Percentiles rank a stretch among this genome's conserved stretches.
These are phyloP conservation scores for Amiota minor DNA, from an alignment of 2,888 invertebrate genomes.

Conservation along the genomic window DNA sequence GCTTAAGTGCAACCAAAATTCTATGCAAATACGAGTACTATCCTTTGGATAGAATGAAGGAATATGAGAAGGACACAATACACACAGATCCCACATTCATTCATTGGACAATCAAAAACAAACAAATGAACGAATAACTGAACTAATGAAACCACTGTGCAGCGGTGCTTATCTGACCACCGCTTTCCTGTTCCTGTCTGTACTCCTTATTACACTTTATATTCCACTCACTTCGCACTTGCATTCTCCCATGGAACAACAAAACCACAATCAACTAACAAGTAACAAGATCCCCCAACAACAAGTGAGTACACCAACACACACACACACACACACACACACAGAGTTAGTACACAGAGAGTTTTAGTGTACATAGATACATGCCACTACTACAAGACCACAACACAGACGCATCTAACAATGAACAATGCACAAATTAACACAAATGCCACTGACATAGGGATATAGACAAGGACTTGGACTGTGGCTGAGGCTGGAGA, in stretches of 20 bases:
- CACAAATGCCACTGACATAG: not conserved
- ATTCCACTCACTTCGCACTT: not conserved
- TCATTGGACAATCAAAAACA: not conserved
- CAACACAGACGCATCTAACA: slow-evolving; percentile 11
- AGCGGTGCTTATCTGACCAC: slow-evolving; percentile 6
- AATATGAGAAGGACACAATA: no score
- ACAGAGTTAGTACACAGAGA: not conserved
- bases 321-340: slow-evolving; percentile 14
- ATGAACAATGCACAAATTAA: slow-evolving; percentile 22
- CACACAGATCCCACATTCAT: slow-evolving; percentile 22
- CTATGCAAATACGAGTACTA: no score
- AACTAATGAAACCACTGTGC: slow-evolving; percentile 61
- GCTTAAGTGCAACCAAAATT: not conserved
- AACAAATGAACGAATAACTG: not conserved
- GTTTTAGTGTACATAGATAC: no score
- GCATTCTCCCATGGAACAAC: not conserved
- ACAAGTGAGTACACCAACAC: not conserved
- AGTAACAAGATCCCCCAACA: slow-evolving; percentile 18
- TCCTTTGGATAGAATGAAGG: not conserved
- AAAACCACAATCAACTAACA: slow-evolving; percentile 18
- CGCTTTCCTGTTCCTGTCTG: no score
- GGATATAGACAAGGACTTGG: no score
- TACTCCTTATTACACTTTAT: no score
- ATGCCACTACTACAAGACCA: slow-evolving; percentile 20
- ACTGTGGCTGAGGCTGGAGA: no score